phyloP scores from a whole-genome alignment of 2,888 invertebrate genomes.

The Stictocephala bisonia region DNA sequence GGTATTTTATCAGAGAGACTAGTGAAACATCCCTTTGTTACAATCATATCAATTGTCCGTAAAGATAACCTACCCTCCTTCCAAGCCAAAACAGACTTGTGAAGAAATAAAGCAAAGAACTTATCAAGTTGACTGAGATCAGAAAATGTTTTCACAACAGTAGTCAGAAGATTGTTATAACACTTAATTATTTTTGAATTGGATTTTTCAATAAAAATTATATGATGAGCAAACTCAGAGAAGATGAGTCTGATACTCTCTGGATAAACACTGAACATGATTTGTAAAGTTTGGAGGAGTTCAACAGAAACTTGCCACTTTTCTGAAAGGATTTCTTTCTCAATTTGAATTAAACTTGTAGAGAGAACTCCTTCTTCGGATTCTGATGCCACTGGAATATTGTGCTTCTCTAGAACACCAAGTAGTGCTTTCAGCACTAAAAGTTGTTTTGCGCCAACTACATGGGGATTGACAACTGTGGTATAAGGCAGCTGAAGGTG shows the following conservation, averaged over 20 bases:
- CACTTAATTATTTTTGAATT: neutral
- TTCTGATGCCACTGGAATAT: neutral
- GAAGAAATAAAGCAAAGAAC: slow-evolving; percentile 25
- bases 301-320: neutral
- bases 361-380: slow-evolving; percentile 17
- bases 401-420: slow-evolving; percentile 4
- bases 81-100: neutral
- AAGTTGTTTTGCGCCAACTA: neutral
- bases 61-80: neutral
- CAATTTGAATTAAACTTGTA: neutral
- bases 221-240: neutral
- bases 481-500: slow-evolving; percentile 8
- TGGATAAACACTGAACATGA: slow-evolving; percentile 16
- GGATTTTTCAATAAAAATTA: neutral
- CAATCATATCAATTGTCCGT: slow-evolving; percentile 1
- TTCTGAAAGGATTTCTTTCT: slow-evolving; percentile 15
- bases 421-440: neutral
- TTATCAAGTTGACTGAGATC: slow-evolving; percentile 17
- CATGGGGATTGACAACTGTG: neutral
- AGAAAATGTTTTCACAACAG: slow-evolving; percentile 1
- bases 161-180: neutral
- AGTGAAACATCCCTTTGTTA: neutral
- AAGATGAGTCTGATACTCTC: slow-evolving; percentile 20
- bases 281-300: neutral
- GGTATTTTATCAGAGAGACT: slow-evolving; percentile 1